Conservation (phyloP, 1,140 invertebrate species). For the Anoplophora glabripennis region DNA sequence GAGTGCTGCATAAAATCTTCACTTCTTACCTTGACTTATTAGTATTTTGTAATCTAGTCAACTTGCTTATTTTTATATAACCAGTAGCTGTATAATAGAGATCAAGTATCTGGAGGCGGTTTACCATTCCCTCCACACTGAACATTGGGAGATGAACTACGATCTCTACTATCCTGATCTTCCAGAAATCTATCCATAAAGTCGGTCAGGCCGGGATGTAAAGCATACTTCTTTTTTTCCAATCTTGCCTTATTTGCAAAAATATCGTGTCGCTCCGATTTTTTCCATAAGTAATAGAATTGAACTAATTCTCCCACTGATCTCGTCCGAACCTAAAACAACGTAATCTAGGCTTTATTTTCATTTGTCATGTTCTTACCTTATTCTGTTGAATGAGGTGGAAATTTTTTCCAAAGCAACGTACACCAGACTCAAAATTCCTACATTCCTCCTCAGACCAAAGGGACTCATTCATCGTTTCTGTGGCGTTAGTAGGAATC, state of each 20-base stretch:
- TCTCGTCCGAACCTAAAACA: constrained; percentile 73
- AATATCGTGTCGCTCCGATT: constrained; percentile 94
- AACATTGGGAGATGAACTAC: constrained; percentile 49
- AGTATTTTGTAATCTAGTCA: too few relatives aligned
- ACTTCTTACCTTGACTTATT: too few relatives aligned
- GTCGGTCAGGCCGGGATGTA: constrained; percentile 82
- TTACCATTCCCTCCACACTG: constrained; percentile 32
- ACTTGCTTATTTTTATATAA: constrained; percentile 11
- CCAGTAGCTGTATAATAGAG: constrained; percentile 21
- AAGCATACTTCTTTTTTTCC: constrained; percentile 83
- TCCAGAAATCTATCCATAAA: constrained; percentile 86
- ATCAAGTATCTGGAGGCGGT: constrained; percentile 28
- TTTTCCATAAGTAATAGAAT: constrained; percentile 99
- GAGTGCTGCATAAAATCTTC: too few relatives aligned
- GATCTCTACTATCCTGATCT: constrained; percentile 65
- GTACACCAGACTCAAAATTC: constrained; percentile 93
- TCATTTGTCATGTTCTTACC: constrained; percentile 52
- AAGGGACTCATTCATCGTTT: constrained; percentile 66
- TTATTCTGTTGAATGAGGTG: constrained; percentile 92
- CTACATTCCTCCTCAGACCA: constrained; percentile 98
- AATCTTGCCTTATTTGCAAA: constrained; percentile 81
- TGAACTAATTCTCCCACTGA: constrained; percentile 96
- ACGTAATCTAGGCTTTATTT: too few relatives aligned
- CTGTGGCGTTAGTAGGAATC: constrained; percentile 61
- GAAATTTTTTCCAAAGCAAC: constrained; percentile 94